Percentiles rank a stretch among this genome's conserved stretches.
Conservation (phyloP, 2,797 vertebrate species). For the Otolemur crassicaudatus region DNA sequence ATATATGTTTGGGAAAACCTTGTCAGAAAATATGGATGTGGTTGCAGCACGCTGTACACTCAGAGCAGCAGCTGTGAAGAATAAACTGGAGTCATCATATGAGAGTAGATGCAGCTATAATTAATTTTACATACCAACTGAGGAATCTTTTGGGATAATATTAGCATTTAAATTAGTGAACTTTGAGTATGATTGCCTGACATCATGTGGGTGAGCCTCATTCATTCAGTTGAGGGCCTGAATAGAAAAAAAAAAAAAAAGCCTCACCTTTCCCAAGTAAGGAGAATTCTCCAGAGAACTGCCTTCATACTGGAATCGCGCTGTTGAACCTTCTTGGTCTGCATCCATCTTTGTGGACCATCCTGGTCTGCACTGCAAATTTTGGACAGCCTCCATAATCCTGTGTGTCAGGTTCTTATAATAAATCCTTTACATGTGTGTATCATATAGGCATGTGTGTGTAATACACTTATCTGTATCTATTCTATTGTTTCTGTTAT, state of each 20-base stretch:
- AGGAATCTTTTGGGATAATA: background rate
- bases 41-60: background rate
- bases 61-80: background rate
- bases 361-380: background rate
- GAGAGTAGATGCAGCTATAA: background rate
- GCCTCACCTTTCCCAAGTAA: background rate
- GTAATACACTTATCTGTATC: background rate
- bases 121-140: background rate
- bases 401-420: background rate
- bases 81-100: accelerated
- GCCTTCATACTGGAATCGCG: background rate
- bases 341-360: background rate
- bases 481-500: background rate
- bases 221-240: background rate
- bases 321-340: background rate
- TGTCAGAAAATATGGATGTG: background rate
- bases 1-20: background rate
- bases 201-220: background rate
- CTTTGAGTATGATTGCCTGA: background rate
- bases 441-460: background rate
- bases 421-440: background rate
- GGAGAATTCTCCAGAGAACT: background rate
- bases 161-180: background rate
- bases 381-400: background rate
- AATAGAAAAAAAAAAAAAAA: background rate